Evolutionary conservation across 2,797 vertebrate genomes (phyloP).

Genomic region (Cyprinodon diabolis): DNA sequence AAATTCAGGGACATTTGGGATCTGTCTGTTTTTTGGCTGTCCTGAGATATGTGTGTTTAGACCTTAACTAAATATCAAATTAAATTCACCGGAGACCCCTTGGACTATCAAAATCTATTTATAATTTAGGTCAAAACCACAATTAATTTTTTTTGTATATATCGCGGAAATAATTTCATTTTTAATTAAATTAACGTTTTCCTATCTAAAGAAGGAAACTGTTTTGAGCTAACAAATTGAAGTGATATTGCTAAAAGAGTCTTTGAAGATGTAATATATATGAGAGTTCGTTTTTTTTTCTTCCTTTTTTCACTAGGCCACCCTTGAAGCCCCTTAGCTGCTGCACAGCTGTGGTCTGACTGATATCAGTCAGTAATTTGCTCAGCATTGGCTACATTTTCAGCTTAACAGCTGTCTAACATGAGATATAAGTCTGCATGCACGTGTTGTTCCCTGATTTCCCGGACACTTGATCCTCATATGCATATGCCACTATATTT

Average conservation of each 20-base stretch:
- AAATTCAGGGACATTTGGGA: not conserved
- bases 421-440: conserved; percentile 27
- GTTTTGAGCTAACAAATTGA: not conserved
- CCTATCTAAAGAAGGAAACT: not conserved
- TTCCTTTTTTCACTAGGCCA: conserved; percentile 8
- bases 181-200: not conserved
- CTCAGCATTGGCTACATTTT: conserved; percentile 47
- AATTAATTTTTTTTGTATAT: not conserved
- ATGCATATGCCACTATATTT: conserved; percentile 7
- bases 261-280: conserved; percentile 28
- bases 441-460: conserved; percentile 17
- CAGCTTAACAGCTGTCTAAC: conserved; percentile 43
- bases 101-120: not conserved
- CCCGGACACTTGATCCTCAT: conserved; percentile 3
- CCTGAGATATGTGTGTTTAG: not conserved
- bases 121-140: not conserved
- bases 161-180: not conserved
- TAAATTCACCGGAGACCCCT: not conserved
- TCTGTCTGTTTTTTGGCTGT: not conserved
- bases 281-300: conserved; percentile 33
- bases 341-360: conserved; percentile 55
- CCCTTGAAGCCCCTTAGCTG: conserved; percentile 22
- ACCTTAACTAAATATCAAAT: not conserved
- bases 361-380: conserved; percentile 53
- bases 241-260: conserved; percentile 19